phyloP scores from a whole-genome alignment of 2,797 vertebrate species.

The Coregonus sp. region DNA sequence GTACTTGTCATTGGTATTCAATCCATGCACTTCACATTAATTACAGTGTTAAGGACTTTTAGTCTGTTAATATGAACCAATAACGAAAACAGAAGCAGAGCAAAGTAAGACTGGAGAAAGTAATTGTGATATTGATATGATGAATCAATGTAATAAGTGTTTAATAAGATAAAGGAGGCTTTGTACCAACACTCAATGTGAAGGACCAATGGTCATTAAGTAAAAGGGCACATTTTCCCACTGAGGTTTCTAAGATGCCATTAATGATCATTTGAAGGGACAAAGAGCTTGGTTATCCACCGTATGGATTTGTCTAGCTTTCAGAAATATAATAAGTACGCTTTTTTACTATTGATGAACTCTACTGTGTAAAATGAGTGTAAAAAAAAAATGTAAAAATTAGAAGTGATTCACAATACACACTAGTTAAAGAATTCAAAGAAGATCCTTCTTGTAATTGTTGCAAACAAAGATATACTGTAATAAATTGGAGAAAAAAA shows the following conservation, averaged over 20 bases:
- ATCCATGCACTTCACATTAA: constrained; percentile 37
- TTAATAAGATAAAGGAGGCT: constrained; percentile 51
- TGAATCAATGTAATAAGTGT: constrained; percentile 47
- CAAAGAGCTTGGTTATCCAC: no score
- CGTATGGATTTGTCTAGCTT: not conserved
- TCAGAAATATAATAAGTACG: not conserved
- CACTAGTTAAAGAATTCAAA: not conserved
- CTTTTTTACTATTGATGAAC: not conserved
- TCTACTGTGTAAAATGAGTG: not conserved
- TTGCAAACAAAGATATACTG: not conserved
- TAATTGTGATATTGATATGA: constrained; percentile 41
- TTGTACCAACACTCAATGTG: constrained; percentile 13
- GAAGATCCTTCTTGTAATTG: not conserved
- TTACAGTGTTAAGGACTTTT: constrained; percentile 57
- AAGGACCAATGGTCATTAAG: not conserved
- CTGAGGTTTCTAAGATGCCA: not conserved
- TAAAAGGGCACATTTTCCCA: not conserved
- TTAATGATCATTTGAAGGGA: not conserved
- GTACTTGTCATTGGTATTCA: constrained; percentile 41
- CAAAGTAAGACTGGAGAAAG: not conserved
- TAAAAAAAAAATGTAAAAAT: not conserved
- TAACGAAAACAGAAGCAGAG: constrained; percentile 39
- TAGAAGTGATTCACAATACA: not conserved
- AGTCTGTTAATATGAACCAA: constrained; percentile 50
- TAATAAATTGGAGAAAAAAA: not conserved